Percentiles rank a stretch among this genome's conserved stretches.
These are phyloP conservation scores for Pseudochromis fuscus DNA, from an alignment of 2,797 vertebrate genomes.

Conservation along the genomic window DNA sequence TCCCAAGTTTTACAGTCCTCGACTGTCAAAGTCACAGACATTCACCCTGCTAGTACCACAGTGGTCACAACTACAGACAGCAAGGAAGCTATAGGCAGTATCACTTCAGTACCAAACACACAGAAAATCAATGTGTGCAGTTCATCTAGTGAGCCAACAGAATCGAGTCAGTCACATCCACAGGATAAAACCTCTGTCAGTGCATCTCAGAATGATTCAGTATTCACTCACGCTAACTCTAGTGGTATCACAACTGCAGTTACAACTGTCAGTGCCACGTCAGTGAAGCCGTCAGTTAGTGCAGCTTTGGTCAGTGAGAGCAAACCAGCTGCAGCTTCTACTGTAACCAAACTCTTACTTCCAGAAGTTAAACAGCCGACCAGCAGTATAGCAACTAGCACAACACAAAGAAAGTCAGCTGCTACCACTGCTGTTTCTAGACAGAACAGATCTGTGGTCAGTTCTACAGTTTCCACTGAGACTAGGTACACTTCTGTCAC, in stretches of 20 bases:
- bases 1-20: conserved; percentile 50
- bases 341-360: conserved; percentile 48
- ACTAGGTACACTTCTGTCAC: conserved; percentile 33
- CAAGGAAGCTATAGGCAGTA: conserved; percentile 36
- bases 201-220: conserved; percentile 51
- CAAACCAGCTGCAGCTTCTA: conserved; percentile 51
- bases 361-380: conserved; percentile 57
- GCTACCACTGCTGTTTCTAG: conserved; percentile 51
- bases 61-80: conserved; percentile 36
- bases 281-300: conserved; percentile 41
- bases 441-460: conserved; percentile 62
- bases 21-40: conserved; percentile 52
- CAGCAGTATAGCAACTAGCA: conserved; percentile 24
- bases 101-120: conserved; percentile 52
- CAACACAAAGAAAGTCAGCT: conserved; percentile 54
- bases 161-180: conserved; percentile 40
- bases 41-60: conserved; percentile 49
- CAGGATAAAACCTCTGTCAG: conserved; percentile 55
- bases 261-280: conserved; percentile 34
- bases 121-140: conserved; percentile 57
- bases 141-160: conserved; percentile 56
- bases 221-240: conserved; percentile 30
- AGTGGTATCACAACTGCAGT: conserved; percentile 36
- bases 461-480: conserved; percentile 45
- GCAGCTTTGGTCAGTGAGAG: conserved; percentile 36